Base-by-base conservation (phyloP, 1,140 invertebrate species). In the Arctopsyche grandis region DNA sequence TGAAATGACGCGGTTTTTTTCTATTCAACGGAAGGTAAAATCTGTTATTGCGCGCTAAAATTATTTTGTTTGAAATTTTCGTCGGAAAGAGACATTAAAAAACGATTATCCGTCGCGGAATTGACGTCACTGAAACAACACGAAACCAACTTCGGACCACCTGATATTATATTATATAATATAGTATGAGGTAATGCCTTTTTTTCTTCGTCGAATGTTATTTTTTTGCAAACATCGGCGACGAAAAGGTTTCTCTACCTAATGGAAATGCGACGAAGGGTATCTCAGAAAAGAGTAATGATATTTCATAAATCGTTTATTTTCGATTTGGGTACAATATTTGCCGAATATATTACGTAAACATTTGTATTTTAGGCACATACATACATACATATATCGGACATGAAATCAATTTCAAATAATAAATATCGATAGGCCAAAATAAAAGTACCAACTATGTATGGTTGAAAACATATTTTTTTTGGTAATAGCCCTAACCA, bases 281-380 rank as follows among this genome's bases (percentile, higher is more conserved):
- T 60, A 19, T 21, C 0, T 19, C 9, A 19, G 1, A 21, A 60
- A 60, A 60, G 56, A 60, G 56, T 21, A 19, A 60, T 60, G 56
- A 60, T 60, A 60, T 60, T 60, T 60, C 56, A 60, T 21, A 60
- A 60, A 60, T 60, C 56, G 56, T 60, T 60, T 60, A 60, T 60
- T 60, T 60, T 60, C 56, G 56, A 60, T 60, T 60, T 60, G n/a
- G 9, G 21, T 60, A 60, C 9, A 21, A 9, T 14, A 14, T 14
- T n/a, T n/a, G 48, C 16, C 1, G n/a, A 9, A 9, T 1, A 21
- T 19, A 60, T 16, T 16, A 19, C 16, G 5, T 60, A 16, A 5
- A 60, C 52, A 56, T n/a, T n/a, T n/a, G n/a, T n/a, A n/a, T n/a
- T n/a, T n/a, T n/a, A n/a, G n/a, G 29, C 7, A 38, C 29, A 38